Percentiles rank a stretch among this genome's conserved stretches.
Evolutionary conservation across 2,113 vertebrate species (phyloP).

Genomic region (Pteropus alecto): DNA sequence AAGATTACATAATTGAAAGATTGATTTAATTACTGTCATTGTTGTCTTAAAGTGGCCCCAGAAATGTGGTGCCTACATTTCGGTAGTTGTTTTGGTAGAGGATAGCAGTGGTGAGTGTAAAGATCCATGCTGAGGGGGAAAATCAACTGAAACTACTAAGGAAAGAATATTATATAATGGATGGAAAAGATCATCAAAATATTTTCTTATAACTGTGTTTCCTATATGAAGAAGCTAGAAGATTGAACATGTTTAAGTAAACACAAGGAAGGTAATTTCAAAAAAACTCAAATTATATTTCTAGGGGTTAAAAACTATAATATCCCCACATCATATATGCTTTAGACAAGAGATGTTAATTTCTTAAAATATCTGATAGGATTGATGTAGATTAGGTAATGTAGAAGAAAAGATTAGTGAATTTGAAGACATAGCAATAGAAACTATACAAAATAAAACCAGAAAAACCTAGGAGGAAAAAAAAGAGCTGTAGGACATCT

Average conservation of each 20-base stretch:
- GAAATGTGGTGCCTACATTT: neutral
- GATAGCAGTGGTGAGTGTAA: neutral
- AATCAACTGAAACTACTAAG: neutral
- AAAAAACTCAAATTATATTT: neutral
- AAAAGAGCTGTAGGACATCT: neutral
- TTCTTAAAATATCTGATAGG: neutral
- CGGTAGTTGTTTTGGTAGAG: neutral
- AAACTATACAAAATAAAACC: neutral
- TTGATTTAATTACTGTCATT: neutral
- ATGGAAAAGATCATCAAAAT: neutral
- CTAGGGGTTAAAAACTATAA: neutral
- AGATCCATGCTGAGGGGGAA: neutral
- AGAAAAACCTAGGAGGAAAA: neutral
- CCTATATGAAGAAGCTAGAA: neutral
- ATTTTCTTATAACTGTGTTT: neutral
- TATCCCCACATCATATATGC: neutral
- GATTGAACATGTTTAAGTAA: neutral
- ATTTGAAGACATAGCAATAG: neutral
- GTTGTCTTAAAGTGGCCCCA: neutral
- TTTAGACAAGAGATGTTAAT: neutral
- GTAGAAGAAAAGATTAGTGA: neutral
- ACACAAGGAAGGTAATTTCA: neutral
- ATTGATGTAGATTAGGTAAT: neutral
- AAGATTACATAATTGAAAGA: neutral
- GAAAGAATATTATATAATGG: neutral